A percentile compares a stretch with the other conserved stretches of the same genome.
Conservation (phyloP, 2,888 invertebrate genomes). For the Eledone cirrhosa region DNA sequence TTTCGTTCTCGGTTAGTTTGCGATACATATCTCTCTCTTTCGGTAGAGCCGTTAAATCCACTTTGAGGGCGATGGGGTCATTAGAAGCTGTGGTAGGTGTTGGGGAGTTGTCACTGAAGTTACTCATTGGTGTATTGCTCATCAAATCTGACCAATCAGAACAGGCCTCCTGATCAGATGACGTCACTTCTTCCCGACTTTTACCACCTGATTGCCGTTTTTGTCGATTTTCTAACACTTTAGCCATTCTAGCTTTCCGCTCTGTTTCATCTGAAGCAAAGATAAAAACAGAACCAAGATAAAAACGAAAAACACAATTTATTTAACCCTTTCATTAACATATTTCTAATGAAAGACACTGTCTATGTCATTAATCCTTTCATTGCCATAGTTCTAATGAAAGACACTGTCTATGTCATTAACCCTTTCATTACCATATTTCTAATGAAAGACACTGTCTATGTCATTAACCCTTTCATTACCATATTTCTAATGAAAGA, state of each 20-base stretch:
- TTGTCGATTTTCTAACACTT: conserved; percentile 85
- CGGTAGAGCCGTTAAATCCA: conserved; percentile 33
- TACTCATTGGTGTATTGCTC: conserved; percentile 14
- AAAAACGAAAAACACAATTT: no score
- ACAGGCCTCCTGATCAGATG: conserved; percentile 27
- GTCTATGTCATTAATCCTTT: no score
- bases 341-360: no score
- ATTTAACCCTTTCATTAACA: no score
- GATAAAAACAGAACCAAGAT: conserved; percentile 19
- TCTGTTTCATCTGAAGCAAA: conserved; percentile 77
- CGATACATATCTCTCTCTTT: conserved; percentile 47
- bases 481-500: no score
- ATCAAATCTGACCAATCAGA: conserved; percentile 24
- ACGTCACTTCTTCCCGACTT: conserved; percentile 51
- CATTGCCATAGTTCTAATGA: no score
- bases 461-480: no score
- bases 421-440: no score
- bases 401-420: no score
- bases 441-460: no score
- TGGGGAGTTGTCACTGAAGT: not conserved
- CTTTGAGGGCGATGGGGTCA: not conserved
- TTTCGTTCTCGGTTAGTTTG: conserved; percentile 42
- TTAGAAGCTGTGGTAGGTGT: conserved; percentile 7
- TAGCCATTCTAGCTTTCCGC: conserved; percentile 76
- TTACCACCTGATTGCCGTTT: conserved; percentile 36